phyloP scores from a whole-genome alignment of 1,140 invertebrate species.

The Himalopsyche phryganea region DNA sequence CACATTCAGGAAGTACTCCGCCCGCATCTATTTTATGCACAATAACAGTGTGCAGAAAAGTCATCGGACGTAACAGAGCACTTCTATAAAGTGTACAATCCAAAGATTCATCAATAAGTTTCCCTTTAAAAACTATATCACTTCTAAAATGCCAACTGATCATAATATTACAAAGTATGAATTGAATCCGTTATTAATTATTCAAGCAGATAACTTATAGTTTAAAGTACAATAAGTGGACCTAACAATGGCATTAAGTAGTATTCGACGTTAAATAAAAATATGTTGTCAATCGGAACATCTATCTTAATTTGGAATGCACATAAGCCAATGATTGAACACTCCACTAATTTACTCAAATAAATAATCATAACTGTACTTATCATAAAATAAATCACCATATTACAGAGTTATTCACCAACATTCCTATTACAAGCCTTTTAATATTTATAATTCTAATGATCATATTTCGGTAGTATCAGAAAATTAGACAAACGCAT shows the following conservation, averaged over 20 bases:
- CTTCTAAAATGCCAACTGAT: constrained; percentile 10
- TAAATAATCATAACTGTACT: neutral
- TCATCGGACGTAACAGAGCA: neutral
- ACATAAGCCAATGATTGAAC: neutral
- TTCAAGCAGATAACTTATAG: neutral
- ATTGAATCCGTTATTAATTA: neutral
- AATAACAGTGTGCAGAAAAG: no score
- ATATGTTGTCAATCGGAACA: neutral
- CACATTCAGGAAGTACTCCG: no score
- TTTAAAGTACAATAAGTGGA: no score
- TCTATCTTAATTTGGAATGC: neutral
- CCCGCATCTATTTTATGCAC: no score
- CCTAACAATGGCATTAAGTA: neutral
- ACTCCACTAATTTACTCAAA: constrained; percentile 1
- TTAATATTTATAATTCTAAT: neutral
- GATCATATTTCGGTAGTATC: neutral
- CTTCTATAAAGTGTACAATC: constrained; percentile 6
- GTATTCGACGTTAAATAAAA: neutral
- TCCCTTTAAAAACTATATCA: constrained; percentile 15
- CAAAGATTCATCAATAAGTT: constrained; percentile 3
- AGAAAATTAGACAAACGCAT: neutral
- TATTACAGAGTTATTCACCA: neutral
- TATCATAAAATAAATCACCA: constrained; percentile 6
- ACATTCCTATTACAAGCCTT: constrained; percentile 4
- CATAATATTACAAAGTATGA: neutral